Evolutionary conservation across 2,797 vertebrate genomes (phyloP), one percentile per base, ranked within the genome.

Genomic region (Tokudaia tokunoshimensis): DNA sequence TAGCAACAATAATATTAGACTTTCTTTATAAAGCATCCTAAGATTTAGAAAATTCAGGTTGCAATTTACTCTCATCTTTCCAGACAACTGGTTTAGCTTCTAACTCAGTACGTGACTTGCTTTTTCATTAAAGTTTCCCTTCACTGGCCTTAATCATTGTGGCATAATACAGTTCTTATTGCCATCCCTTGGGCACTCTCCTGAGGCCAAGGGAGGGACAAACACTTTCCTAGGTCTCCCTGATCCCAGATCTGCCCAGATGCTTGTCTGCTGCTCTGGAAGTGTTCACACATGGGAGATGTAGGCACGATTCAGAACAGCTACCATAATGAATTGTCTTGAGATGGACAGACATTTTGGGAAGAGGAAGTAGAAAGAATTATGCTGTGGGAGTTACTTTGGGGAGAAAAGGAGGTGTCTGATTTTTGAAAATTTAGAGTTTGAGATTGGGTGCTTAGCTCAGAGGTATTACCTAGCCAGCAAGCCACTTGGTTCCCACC

Each of bases 11-110:
- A 70, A 37, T 26, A 44, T 24, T 6, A 26, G 82, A 9, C 31
- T 94, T 94, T 80, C 79, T 94, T 67, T 29, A 50, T 59, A 55
- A 91, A 78, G 29, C n/a, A 80, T 89, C 75, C 59, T 29, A 47
- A 79, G 52, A 63, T 81, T 29, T 47, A 13, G 4, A 57, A 75
- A 93, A 44, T 86, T 72, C 57, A 80, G 31, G 80, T 44, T 88
- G 47, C 65, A 83, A 6, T 63, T 92, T 57, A n/a, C 22, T 59
- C 37, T 72, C 14, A 6, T 37, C 59, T 67, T 72, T 75, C 79
- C 74, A 26, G 82, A 76, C 50, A 80, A 37, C 52, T 65, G 55
- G 50, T 57, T 92, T 72, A 82, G 50, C 14, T n/a, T 52, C 37
- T 65, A 5, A 59, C 50, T 70, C 50, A 24, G 89, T 20, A 59